Evolutionary conservation across 2,888 invertebrate species (phyloP), one percentile per base, ranked within the genome.

Genomic region (Leucoma salicis): DNA sequence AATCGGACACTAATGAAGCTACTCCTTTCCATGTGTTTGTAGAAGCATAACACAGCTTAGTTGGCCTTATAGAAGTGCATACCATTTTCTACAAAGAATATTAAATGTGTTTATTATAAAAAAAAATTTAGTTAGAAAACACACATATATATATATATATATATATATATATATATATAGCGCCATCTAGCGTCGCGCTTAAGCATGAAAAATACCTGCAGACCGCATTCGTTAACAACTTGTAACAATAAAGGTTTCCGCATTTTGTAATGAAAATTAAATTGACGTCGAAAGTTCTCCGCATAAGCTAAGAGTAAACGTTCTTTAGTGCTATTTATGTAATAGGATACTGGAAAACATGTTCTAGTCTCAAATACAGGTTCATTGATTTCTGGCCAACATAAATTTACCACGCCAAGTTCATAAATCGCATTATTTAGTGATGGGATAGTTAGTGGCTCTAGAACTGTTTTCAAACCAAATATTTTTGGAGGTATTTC

Each of bases 31-130:
- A 95, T 31, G 91, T 91, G 64, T 91, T 92, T 31, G 97, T 90
- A 59, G 93, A 93, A 6, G 92, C 88, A 79, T 92, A 95, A 12
- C 94, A 92, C 42, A 96, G 90, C 52, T 93, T 92, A 10, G 96
- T 96, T 14, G 95, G 95, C 31, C 95, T 90, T 50, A 97, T 92
- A 2, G 95, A 93, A 4, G 95, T 95, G 58, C 95, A 96, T 28
- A 97, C 96, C 91, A 97, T 95, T 93, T 97, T 97, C 96, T 97
- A 61, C 4, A 40, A 12, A 7, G 27, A 25, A 14, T 29, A 12
- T 16, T 13, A 1, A 4, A 13, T 13, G 7, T 3, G 29, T 29
- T 27, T 29, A 29, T 13, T 29, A 13, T n/a, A n/a, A n/a, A n/a
- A n/a, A n/a, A n/a, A n/a, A n/a, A n/a, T n/a, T n/a, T n/a, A n/a